These are phyloP conservation scores for Tragelaphus oryx DNA, from an alignment of 2,797 vertebrate genomes.

Conservation along the genomic window DNA sequence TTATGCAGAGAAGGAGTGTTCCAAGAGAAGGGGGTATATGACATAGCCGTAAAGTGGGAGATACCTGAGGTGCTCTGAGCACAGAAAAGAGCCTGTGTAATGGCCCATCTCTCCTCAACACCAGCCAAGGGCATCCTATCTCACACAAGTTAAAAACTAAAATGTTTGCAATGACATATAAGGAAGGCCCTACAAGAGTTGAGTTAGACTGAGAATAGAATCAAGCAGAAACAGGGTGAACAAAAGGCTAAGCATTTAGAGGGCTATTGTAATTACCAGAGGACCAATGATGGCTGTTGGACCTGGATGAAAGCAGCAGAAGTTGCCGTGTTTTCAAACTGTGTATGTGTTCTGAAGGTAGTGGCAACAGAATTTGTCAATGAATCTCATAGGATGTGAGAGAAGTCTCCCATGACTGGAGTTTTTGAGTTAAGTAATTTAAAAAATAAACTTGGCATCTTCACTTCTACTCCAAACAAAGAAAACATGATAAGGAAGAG, in stretches of 20 bases:
- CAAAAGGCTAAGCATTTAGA: background rate
- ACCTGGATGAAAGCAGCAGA: background rate
- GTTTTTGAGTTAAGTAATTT: background rate
- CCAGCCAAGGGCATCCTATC: rapidly evolving
- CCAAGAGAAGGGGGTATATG: rapidly evolving
- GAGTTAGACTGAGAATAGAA: background rate
- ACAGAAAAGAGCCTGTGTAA: background rate
- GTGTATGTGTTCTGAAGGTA: background rate
- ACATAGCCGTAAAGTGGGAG: background rate
- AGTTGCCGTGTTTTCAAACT: background rate
- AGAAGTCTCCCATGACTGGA: background rate
- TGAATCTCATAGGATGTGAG: background rate
- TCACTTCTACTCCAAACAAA: background rate
- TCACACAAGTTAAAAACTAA: background rate
- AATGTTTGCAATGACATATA: background rate
- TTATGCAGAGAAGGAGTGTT: background rate
- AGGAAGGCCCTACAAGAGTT: background rate
- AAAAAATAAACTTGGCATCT: background rate
- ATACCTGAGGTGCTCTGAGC: background rate
- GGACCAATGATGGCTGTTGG: rapidly evolving
- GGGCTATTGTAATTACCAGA: rapidly evolving
- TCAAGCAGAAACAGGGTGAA: background rate
- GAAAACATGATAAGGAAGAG: background rate
- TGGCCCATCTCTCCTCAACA: background rate
- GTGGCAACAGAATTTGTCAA: background rate